Evolutionary conservation across 1,140 invertebrate genomes (phyloP).

Genomic region (Pentalonia nigronervosa): DNA sequence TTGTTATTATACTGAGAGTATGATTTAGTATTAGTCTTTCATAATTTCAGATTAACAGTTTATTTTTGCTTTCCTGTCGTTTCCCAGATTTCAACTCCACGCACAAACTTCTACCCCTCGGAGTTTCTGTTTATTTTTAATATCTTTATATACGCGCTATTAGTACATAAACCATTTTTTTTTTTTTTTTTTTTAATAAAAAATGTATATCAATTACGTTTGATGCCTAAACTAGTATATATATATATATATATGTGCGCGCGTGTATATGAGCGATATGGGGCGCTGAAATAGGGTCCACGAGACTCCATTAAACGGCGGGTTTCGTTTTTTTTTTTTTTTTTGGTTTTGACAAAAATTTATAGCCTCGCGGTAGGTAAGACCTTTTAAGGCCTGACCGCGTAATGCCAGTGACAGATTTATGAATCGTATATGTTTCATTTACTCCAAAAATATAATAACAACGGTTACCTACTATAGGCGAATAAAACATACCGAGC

Average conservation of each 20-base stretch:
- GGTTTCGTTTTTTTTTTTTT: conserved; percentile 19
- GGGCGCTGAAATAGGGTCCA: conserved; percentile 32
- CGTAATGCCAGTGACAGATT: conserved; percentile 56
- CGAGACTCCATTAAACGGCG: conserved; percentile 44
- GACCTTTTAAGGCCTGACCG: conserved; percentile 56
- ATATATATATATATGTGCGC: background rate
- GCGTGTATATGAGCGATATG: background rate
- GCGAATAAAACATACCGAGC: background rate
- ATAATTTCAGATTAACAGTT: background rate
- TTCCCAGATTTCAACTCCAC: background rate
- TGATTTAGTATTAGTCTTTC: background rate
- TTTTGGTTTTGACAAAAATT: conserved; percentile 58
- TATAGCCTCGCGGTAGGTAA: conserved; percentile 53
- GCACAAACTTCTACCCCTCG: background rate
- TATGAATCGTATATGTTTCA: conserved; percentile 55
- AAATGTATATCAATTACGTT: conserved; percentile 53
- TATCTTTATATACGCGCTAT: background rate
- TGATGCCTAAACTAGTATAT: background rate
- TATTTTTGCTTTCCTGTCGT: background rate
- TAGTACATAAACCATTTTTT: background rate
- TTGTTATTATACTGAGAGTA: background rate
- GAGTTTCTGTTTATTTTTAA: conserved; percentile 38
- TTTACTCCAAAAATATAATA: conserved; percentile 55
- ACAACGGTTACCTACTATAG: background rate
- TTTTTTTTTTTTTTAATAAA: conserved; percentile 39